Base-by-base conservation (phyloP, 2,113 vertebrate genomes). In the Lampris megalopsis region DNA sequence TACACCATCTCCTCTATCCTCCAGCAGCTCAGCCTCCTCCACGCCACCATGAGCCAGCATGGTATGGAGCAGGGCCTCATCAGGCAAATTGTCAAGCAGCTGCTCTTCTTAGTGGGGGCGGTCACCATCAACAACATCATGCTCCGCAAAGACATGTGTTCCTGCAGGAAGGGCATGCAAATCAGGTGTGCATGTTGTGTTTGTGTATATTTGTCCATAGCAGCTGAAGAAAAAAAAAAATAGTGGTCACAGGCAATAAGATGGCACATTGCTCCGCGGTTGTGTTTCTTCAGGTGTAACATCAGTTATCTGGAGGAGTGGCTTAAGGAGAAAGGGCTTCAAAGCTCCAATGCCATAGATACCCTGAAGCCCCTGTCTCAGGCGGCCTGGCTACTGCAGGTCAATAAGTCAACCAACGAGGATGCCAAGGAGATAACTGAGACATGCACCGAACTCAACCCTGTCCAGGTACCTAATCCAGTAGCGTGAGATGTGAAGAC, bases 241-340 rank as follows among this genome's bases (percentile, higher is more conserved):
- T 52, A 37, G 7, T 36, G 36, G 6, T 11, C 2, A 2, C 2
- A 2, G 11, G 35, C 0, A n/a, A 35, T 52, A 3, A 36, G 50
- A 6, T 11, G 3, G 5, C 75, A 1, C 4, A 56, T 43, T 63
- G 65, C 13, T 66, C n/a, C 52, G 41, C 8, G 6, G 38, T 1
- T 65, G 7, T 84, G 6, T 57, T 54, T 9, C 42, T 70, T 9
- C 78, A 99, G 98, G 73, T 99, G 97, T 89, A 99, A 99, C 80
- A 97, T 99, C 91, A 99, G 98, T 90, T 99, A 97, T 77, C 90
- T 99, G 73, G 98, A 99, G 90, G 98, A 99, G 90, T 99, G 98
- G 98, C 93, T 99, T 75, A 97, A 97, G 86, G 97, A 98, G 66
- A 98, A 98, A 88, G 96, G 94, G 36, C 91, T 99, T 58, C 96